Percentiles rank a stretch among this genome's conserved stretches.
Evolutionary conservation across 2,888 invertebrate genomes (phyloP).

Genomic region (Andrena camellia): DNA sequence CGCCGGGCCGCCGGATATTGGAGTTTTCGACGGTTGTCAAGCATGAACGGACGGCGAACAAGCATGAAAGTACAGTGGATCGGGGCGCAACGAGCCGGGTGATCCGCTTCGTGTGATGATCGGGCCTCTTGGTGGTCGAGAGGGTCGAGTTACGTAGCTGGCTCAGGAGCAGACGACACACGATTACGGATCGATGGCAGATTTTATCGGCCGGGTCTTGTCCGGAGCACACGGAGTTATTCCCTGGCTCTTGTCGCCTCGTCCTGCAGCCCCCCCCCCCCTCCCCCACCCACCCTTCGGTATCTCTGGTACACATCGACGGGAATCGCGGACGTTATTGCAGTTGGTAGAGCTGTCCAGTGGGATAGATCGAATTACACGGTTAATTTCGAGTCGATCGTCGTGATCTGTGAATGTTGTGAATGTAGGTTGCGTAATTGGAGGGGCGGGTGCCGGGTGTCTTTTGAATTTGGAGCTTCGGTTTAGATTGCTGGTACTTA

Average conservation of each 20-base stretch:
- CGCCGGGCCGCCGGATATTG: conserved; percentile 59
- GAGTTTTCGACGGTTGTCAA: conserved; percentile 61
- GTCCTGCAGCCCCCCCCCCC: not conserved
- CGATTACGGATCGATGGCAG: conserved; percentile 26
- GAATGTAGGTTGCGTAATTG: not conserved
- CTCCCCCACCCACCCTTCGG: not conserved
- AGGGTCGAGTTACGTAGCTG: not conserved
- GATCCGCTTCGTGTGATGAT: conserved; percentile 35
- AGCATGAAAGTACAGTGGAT: conserved; percentile 56
- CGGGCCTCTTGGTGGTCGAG: conserved; percentile 14
- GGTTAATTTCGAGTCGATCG: conserved; percentile 44
- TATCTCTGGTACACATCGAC: not conserved
- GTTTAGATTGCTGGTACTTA: no score
- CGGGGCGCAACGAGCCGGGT: conserved; percentile 54
- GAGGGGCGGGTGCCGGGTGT: no score
- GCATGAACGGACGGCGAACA: conserved; percentile 27
- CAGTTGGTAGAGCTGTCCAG: conserved; percentile 23
- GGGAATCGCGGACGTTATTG: conserved; percentile 35
- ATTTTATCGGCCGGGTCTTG: conserved; percentile 17
- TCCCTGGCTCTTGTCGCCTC: not conserved
- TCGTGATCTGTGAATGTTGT: conserved; percentile 10
- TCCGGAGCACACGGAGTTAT: not conserved
- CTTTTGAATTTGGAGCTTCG: no score
- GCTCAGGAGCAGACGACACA: not conserved
- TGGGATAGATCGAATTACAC: conserved; percentile 51